These are phyloP conservation scores for Rhopalosiphum nymphaeae DNA, from an alignment of 2,888 invertebrate genomes.

Conservation along the genomic window DNA sequence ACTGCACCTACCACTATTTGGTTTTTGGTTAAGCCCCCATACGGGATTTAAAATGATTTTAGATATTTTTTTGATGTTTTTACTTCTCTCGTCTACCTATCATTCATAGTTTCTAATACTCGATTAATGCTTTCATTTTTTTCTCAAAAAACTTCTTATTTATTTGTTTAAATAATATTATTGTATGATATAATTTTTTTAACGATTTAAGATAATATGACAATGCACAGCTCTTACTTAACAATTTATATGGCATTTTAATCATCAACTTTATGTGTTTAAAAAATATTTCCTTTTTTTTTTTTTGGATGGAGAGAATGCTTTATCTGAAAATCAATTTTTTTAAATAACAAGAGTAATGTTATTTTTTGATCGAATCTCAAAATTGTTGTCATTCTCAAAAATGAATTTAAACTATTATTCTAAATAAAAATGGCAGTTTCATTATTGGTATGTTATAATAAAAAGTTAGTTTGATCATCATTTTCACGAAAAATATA, in stretches of 20 bases:
- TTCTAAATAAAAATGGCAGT: neutral
- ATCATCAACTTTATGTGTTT: neutral
- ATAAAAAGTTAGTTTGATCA: neutral
- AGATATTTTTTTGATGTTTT: neutral
- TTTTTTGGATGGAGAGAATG: neutral
- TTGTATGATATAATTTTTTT: neutral
- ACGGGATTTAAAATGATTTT: neutral
- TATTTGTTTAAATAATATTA: neutral
- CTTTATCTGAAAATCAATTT: neutral
- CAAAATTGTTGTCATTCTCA: neutral
- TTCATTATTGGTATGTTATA: neutral
- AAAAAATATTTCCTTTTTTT: neutral
- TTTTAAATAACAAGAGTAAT: neutral
- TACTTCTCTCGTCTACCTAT: neutral
- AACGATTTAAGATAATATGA: neutral
- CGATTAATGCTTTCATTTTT: neutral
- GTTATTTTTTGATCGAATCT: neutral
- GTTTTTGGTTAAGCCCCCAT: neutral
- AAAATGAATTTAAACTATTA: neutral
- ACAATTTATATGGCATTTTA: neutral
- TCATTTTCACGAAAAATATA: neutral
- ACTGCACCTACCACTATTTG: neutral
- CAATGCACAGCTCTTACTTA: neutral
- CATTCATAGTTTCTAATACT: neutral
- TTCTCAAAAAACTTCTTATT: neutral